Base-by-base conservation (phyloP, 1,140 invertebrate species). In the Drusus annulatus region DNA sequence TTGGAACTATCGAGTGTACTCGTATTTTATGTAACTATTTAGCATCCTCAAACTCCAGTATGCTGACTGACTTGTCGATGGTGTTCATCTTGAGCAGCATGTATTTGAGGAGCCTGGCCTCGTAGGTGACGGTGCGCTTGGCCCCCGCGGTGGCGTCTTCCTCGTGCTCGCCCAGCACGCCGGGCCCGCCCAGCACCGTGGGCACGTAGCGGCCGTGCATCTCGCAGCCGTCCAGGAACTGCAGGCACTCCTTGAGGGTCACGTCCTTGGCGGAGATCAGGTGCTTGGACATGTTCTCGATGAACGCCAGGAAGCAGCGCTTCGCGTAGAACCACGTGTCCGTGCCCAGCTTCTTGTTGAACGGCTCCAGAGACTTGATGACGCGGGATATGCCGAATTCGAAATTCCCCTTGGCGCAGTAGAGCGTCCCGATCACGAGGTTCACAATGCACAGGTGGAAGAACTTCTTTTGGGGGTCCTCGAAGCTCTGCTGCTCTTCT, bases 361-460 rank as follows among this genome's bases (percentile, higher is more conserved):
- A 98, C 0, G 98, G 98, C 86, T 99, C 97, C 25, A 99, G 88
- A 78, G 97, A 98, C 88, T 98, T 98, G 86, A 99, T 98, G 0
- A 99, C 97, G 83, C 98, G 91, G 0, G 97, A 98, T 84, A 99
- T 97, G 6, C 99, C 99, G 90, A 99, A 99, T 87, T 99, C 98
- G 85, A 98, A 99, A 89, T 99, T 99, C 0, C 98, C 98, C 89
- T 99, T 99, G 0, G 98, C 96, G 88, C 98, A 99, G 87, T 99
- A 99, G 4, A 99, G 88, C 0, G 98, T 99, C 89, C 97, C 98
- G 84, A 99, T 99, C 0, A 99, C 98, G 69, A 99, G 91, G 90
- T 99, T 99, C 3, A 99, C 98, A 84, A 99, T 99, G 87, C 98
- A 99, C 31, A 99, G 90, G 87, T 99, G 98, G 89, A 96, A 99